Evolutionary conservation across 1,140 invertebrate species (phyloP), one percentile per base, ranked within the genome.

Genomic region (Zaprionus taronus): DNA sequence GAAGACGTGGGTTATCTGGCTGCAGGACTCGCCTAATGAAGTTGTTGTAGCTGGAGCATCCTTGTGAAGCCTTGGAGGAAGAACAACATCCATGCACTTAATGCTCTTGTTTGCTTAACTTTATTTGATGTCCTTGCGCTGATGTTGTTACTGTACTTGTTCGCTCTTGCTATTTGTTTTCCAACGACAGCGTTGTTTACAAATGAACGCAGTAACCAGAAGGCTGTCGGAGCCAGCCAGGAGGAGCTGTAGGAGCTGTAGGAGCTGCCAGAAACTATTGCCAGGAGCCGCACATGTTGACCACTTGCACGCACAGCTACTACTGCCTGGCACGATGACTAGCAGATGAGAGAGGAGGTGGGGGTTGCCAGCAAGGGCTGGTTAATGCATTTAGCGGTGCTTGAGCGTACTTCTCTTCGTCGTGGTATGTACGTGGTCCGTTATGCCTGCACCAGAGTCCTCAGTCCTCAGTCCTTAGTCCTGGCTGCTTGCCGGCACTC

Each of bases 61-160:
- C 24, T 57, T 57, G n/a, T 15, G 20, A 57, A 66, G n/a, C 44
- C 11, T 9, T 17, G 38, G 55, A 51, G n/a, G 44, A 63, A 60
- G 31, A 69, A 36, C 68, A 85, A 84, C 83, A 79, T 73, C 61
- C 67, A 74, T 84, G 82, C 79, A 81, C 79, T 84, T 84, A 84
- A 84, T 81, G 82, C 81, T 57, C 76, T 74, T 86, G 80, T 87
- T 83, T 86, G 70, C 72, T 72, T 77, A 82, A 86, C 73, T 80
- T 86, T 75, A 83, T 84, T 84, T 77, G 73, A 83, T 71, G 77
- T 83, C 72, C 65, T 72, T 66, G 72, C 60, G 38, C 66, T 72
- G 72, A 66, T 77, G 55, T 64, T 67, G 34, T 72, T 62, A 64
- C 55, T 63, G 49, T 65, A 38, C 36, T 71, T 34, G 70, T 80